A percentile compares a stretch with the other conserved stretches of the same genome.
These are phyloP conservation scores for Acronicta alni DNA, from an alignment of 2,888 invertebrate genomes.

Conservation along the genomic window DNA sequence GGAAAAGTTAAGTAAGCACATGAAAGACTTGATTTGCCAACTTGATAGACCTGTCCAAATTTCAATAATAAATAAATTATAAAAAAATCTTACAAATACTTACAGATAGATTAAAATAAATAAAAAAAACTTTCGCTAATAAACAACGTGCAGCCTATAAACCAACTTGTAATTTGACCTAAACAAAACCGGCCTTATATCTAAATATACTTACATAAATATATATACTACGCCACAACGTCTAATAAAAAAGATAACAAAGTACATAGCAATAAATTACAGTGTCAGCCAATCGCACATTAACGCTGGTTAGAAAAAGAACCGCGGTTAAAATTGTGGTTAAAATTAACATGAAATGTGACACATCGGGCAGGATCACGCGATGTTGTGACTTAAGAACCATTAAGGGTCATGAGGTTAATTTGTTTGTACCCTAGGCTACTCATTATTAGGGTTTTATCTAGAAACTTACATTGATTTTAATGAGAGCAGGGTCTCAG, in stretches of 20 bases:
- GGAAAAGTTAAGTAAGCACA: too few species aligned
- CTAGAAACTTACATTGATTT: slow-evolving; percentile 15
- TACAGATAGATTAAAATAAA: slow-evolving; percentile 16
- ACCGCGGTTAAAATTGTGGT: slow-evolving; percentile 39
- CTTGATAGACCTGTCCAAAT: too few species aligned
- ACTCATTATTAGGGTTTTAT: slow-evolving; percentile 9
- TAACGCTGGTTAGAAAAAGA: slow-evolving; percentile 45
- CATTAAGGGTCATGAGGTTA: slow-evolving; percentile 44
- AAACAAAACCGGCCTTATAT: slow-evolving; percentile 16
- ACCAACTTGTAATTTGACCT: slow-evolving; percentile 4
- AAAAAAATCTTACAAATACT: too few species aligned
- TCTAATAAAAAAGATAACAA: slow-evolving; percentile 47
- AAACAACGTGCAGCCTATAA: slow-evolving; percentile 10
- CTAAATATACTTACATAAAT: slow-evolving; percentile 16
- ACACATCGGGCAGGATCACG: slow-evolving; percentile 50
- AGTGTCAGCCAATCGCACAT: slow-evolving; percentile 44
- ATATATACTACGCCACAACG: slow-evolving; percentile 10
- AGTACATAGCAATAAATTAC: slow-evolving; percentile 36
- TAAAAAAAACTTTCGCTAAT: slow-evolving; percentile 4
- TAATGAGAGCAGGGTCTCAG: slow-evolving; percentile 2
- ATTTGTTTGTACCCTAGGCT: slow-evolving; percentile 5
- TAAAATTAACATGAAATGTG: slow-evolving; percentile 54
- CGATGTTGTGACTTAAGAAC: slow-evolving; percentile 40
- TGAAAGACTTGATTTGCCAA: too few species aligned
- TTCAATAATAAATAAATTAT: too few species aligned